Evolutionary conservation across 2,113 vertebrate genomes (phyloP).

Genomic region (Nothoprocta perdicaria): DNA sequence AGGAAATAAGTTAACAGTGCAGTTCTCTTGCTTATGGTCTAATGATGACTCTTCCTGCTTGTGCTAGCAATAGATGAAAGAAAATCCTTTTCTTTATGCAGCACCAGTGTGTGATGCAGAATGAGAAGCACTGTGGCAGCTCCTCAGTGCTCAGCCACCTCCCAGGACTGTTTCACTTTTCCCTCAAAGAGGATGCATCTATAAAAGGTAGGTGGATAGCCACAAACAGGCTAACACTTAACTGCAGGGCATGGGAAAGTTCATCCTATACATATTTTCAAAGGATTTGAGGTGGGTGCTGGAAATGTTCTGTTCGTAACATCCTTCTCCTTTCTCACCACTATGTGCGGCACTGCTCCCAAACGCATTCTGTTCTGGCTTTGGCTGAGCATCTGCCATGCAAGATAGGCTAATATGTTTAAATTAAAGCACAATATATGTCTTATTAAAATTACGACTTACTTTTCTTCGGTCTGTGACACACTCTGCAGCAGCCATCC

Average conservation of each 20-base stretch:
- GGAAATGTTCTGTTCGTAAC: not conserved
- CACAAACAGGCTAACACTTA: not conserved
- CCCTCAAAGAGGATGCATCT: not conserved
- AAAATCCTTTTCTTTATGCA: not conserved
- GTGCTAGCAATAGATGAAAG: not conserved
- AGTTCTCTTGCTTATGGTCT: not conserved
- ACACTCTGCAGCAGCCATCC: conserved; percentile 72
- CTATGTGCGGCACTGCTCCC: not conserved
- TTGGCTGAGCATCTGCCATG: not conserved
- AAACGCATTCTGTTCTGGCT: not conserved
- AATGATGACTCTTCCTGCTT: not conserved
- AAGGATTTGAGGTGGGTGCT: not conserved
- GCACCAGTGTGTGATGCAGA: not conserved
- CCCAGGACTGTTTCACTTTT: not conserved
- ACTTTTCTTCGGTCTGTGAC: not conserved
- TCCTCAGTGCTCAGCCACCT: not conserved
- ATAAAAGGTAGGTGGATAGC: not conserved
- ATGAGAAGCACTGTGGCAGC: not conserved
- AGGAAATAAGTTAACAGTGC: not conserved
- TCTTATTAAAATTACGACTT: not conserved
- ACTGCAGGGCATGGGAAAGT: not conserved
- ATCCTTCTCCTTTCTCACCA: not conserved
- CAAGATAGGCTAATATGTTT: not conserved
- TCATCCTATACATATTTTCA: not conserved
- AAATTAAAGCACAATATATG: no score